Conservation (phyloP, 2,888 invertebrate species). For the Ametastegia equiseti region DNA sequence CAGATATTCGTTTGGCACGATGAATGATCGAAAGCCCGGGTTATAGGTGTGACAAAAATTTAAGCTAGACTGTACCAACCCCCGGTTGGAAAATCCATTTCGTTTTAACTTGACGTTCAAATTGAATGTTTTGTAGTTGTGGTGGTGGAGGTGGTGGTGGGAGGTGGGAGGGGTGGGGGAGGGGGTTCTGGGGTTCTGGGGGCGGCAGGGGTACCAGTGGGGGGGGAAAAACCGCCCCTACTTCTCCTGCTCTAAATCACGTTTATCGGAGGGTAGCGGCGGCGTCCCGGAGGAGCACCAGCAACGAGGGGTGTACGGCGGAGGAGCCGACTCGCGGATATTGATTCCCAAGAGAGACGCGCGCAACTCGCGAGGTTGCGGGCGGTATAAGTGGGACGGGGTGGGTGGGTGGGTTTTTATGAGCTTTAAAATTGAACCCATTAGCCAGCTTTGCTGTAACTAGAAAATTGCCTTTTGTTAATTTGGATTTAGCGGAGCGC, state of each 20-base stretch:
- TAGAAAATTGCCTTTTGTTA: conserved; percentile 60
- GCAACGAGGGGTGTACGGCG: conserved; percentile 62
- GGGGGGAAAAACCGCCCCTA: conserved; percentile 52
- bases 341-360: conserved; percentile 75
- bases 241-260: conserved; percentile 69
- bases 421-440: conserved; percentile 59
- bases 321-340: conserved; percentile 70
- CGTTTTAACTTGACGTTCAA: conserved; percentile 80
- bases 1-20: not conserved
- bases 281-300: conserved; percentile 65
- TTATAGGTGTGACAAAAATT: conserved; percentile 52
- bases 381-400: conserved; percentile 16
- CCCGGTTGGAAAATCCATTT: conserved; percentile 80
- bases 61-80: conserved; percentile 63
- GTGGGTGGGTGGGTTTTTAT: conserved; percentile 55
- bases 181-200: conserved; percentile 56
- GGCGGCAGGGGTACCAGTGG: conserved; percentile 51
- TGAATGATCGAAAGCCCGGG: conserved; percentile 36
- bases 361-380: conserved; percentile 55
- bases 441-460: conserved; percentile 60
- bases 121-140: conserved; percentile 80
- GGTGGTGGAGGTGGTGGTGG: conserved; percentile 62
- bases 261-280: conserved; percentile 66
- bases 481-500: conserved; percentile 57
- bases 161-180: conserved; percentile 50